Percentiles rank a stretch among this genome's conserved stretches.
Evolutionary conservation across 1,140 invertebrate species (phyloP).

Genomic region (Lordiphosa clarofinis): DNA sequence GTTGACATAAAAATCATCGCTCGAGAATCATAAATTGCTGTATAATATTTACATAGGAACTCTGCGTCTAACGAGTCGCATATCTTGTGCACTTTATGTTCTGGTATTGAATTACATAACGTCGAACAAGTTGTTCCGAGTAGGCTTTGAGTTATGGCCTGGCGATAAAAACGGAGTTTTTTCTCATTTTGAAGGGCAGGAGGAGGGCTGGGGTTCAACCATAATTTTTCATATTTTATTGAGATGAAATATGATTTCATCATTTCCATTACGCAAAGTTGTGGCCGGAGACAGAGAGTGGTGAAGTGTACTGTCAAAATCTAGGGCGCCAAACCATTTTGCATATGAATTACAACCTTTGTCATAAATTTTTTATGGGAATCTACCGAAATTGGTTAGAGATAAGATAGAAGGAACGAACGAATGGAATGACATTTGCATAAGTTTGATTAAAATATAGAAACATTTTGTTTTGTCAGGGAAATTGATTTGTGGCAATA

Average conservation of each 20-base stretch:
- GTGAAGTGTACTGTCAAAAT: no score
- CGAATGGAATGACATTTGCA: no score
- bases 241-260: conserved; percentile 64
- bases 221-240: conserved; percentile 68
- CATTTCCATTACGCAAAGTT: conserved; percentile 30
- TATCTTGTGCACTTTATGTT: conserved; percentile 69
- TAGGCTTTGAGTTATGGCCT: conserved; percentile 47
- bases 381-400: no score
- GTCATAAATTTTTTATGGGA: no score
- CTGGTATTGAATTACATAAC: conserved; percentile 62
- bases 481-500: no score
- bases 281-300: conserved; percentile 39
- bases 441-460: no score
- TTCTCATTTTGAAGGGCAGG: no score
- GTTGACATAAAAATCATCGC: conserved; percentile 55
- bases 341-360: conserved; percentile 10
- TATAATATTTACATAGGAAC: conserved; percentile 52
- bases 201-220: conserved; percentile 4
- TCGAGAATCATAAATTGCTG: conserved; percentile 62
- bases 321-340: conserved; percentile 1
- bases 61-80: conserved; percentile 21
- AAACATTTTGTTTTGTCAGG: no score
- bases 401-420: no score
- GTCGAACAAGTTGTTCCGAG: conserved; percentile 38
- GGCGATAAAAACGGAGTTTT: conserved; percentile 43